phyloP scores from a whole-genome alignment of 2,113 vertebrate genomes.

The Anhinga rufa region DNA sequence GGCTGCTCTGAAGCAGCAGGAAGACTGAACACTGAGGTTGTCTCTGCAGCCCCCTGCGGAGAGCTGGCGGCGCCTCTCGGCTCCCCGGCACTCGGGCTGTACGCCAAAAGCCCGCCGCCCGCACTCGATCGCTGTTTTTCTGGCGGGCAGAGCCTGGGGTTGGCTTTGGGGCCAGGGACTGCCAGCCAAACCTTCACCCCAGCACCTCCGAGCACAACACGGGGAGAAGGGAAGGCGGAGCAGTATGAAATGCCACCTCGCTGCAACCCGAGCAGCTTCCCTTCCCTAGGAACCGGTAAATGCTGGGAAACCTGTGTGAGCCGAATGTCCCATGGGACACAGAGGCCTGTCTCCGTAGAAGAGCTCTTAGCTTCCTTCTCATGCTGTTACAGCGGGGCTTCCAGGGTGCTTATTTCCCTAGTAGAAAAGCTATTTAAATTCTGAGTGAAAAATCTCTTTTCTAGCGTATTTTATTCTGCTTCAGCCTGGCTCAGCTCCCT shows the following conservation, averaged over 20 bases:
- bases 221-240: not conserved
- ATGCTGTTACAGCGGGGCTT: not conserved
- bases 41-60: not conserved
- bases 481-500: not conserved
- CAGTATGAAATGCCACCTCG: no score
- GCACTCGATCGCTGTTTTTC: accelerated
- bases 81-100: not conserved
- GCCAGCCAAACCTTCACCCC: no score
- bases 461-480: not conserved
- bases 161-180: not conserved
- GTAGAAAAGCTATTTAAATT: not conserved
- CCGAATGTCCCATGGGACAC: not conserved
- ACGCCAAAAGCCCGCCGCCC: not conserved
- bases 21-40: accelerated
- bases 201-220: not conserved
- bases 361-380: not conserved
- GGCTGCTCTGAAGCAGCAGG: not conserved
- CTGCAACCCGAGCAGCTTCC: not conserved
- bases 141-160: not conserved
- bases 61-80: not conserved
- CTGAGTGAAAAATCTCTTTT: not conserved
- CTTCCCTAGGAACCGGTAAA: accelerated
- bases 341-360: not conserved
- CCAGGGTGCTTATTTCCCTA: not conserved
- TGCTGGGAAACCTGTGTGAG: not conserved